These are phyloP conservation scores for Pseudobourletiella spinata DNA, from an alignment of 1,140 invertebrate genomes.

Conservation along the genomic window DNA sequence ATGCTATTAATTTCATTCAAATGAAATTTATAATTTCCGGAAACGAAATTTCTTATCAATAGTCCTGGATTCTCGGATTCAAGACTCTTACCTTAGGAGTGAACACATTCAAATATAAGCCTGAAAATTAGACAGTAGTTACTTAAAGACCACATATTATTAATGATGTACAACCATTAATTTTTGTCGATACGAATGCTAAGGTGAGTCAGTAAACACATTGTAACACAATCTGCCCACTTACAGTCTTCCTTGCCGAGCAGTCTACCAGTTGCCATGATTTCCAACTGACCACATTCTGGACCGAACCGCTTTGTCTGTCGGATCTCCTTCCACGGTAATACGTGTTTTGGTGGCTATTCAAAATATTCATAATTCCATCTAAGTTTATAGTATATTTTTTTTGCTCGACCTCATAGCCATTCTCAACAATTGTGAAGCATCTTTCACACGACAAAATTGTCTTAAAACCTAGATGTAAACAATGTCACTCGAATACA, in stretches of 20 bases:
- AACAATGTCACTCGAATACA: too few species aligned
- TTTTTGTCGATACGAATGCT: neutral
- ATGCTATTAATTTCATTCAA: too few species aligned
- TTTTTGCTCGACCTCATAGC: neutral
- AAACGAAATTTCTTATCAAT: too few species aligned
- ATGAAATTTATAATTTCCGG: too few species aligned
- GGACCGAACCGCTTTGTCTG: neutral
- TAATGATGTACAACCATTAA: neutral
- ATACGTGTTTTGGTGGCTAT: neutral
- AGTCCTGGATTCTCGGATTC: too few species aligned
- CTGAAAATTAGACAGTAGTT: neutral
- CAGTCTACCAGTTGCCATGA: neutral
- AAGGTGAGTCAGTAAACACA: neutral
- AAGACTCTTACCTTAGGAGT: neutral
- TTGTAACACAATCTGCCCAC: neutral
- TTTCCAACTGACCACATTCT: slow-evolving; percentile 7
- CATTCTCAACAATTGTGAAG: neutral
- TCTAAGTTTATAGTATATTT: neutral
- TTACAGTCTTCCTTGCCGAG: neutral
- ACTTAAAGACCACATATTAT: too few species aligned
- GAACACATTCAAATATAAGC: neutral
- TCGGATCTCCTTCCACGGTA: neutral
- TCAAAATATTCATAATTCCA: neutral
- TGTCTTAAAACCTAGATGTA: neutral
- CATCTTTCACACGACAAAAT: neutral